Evolutionary conservation across 2,113 vertebrate genomes (phyloP).

Genomic region (Saccopteryx bilineata): DNA sequence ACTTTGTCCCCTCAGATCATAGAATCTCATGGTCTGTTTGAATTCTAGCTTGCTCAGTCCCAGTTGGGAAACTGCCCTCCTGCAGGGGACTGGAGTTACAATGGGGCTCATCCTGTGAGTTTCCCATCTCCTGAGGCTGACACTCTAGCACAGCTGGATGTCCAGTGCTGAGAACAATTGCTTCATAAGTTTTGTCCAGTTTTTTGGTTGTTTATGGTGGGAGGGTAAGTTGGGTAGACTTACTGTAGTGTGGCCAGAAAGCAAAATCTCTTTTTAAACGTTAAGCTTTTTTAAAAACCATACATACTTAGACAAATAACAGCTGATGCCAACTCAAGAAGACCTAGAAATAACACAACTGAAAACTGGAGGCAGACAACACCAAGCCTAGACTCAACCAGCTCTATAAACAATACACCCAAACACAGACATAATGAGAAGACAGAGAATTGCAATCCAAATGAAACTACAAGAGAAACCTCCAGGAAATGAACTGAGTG

Average conservation of each 20-base stretch:
- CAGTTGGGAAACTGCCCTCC: neutral
- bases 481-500: no score
- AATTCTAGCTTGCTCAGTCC: neutral
- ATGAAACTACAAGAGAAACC: no score
- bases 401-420: no score
- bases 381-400: no score
- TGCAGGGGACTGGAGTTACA: neutral
- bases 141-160: fast-evolving
- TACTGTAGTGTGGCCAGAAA: neutral
- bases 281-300: neutral
- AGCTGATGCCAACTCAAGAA: no score
- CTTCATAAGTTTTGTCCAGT: neutral
- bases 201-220: neutral
- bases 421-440: no score
- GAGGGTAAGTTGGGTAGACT: neutral
- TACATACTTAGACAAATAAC: neutral
- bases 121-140: neutral
- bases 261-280: constrained; percentile 30
- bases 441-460: no score
- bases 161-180: no score
- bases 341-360: no score
- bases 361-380: no score
- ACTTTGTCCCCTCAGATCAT: neutral
- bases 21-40: neutral
- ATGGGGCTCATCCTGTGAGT: neutral